Evolutionary conservation across 2,888 invertebrate genomes (phyloP).

Genomic region (Xiphydria camelus): DNA sequence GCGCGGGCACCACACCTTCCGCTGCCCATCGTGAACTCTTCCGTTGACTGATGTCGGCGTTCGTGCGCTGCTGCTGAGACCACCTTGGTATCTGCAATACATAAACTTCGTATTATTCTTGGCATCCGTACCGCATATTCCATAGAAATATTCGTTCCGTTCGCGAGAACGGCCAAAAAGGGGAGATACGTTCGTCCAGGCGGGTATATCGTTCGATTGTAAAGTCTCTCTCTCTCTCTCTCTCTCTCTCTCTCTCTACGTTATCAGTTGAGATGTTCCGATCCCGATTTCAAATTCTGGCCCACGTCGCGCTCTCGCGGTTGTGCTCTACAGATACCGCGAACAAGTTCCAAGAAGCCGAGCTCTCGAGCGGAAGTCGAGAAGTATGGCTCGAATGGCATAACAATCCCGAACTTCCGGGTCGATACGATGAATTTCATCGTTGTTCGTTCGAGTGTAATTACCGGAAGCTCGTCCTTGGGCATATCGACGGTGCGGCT

Average conservation of each 20-base stretch:
- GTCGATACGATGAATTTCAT: background rate
- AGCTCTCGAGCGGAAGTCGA: background rate
- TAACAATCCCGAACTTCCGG: background rate
- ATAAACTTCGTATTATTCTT: conserved; percentile 2
- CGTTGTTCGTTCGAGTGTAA: background rate
- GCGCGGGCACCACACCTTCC: no score
- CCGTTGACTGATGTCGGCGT: background rate
- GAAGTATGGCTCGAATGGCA: background rate
- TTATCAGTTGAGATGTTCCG: no score
- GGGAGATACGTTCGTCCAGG: conserved; percentile 1
- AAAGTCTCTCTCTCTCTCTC: background rate
- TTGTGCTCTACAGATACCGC: background rate
- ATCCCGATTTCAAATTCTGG: background rate
- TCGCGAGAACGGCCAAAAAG: background rate
- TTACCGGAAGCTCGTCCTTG: conserved; percentile 13
- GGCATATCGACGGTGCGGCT: conserved; percentile 8
- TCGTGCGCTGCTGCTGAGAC: background rate
- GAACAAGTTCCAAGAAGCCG: background rate
- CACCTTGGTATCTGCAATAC: conserved; percentile 1
- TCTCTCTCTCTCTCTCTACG: background rate
- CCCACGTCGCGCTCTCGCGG: no score
- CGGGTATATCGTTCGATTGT: background rate
- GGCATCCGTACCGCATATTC: conserved; percentile 1
- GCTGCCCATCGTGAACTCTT: background rate
- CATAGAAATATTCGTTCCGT: background rate